A percentile compares a stretch with the other conserved stretches of the same genome.
These are phyloP conservation scores for Conger conger DNA, from an alignment of 2,113 vertebrate genomes.

Conservation along the genomic window DNA sequence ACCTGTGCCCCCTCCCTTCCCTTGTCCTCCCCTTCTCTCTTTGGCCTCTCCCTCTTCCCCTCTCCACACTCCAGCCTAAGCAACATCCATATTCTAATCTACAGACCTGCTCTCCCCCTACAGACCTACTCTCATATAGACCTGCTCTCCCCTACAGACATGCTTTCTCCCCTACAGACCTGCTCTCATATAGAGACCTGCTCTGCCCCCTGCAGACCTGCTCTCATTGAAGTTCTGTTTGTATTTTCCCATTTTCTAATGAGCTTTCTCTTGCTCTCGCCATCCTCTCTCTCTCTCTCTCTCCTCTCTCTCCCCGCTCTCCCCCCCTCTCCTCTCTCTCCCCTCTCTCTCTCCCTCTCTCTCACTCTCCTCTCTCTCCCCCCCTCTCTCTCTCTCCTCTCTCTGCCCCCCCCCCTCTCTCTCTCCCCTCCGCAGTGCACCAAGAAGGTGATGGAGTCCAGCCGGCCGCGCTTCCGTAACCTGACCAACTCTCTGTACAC, in stretches of 20 bases:
- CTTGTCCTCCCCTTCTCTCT: neutral
- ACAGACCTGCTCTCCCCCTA: too few relatives aligned
- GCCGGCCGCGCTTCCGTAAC: conserved; percentile 73
- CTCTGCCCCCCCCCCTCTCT: neutral
- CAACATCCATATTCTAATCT: too few relatives aligned
- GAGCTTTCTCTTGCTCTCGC: neutral
- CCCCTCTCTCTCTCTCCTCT: neutral
- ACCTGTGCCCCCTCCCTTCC: neutral
- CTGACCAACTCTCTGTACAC: conserved; percentile 79
- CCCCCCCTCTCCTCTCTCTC: neutral
- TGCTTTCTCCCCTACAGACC: too few relatives aligned
- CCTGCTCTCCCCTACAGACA: too few relatives aligned
- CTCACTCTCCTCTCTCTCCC: neutral
- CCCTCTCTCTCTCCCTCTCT: neutral
- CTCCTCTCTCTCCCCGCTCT: neutral
- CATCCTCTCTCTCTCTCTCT: neutral
- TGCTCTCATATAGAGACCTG: too few relatives aligned
- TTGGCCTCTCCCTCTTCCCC: neutral
- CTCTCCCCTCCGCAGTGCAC: conserved; percentile 60
- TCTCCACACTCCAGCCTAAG: neutral
- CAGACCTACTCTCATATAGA: too few relatives aligned
- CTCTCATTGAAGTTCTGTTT: neutral
- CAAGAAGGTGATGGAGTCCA: conserved; percentile 75
- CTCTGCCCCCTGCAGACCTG: neutral
- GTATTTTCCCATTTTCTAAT: neutral